A percentile compares a stretch with the other conserved stretches of the same genome.
Conservation (phyloP, 2,113 vertebrate species). For the Paracanthobrama guichenoti region DNA sequence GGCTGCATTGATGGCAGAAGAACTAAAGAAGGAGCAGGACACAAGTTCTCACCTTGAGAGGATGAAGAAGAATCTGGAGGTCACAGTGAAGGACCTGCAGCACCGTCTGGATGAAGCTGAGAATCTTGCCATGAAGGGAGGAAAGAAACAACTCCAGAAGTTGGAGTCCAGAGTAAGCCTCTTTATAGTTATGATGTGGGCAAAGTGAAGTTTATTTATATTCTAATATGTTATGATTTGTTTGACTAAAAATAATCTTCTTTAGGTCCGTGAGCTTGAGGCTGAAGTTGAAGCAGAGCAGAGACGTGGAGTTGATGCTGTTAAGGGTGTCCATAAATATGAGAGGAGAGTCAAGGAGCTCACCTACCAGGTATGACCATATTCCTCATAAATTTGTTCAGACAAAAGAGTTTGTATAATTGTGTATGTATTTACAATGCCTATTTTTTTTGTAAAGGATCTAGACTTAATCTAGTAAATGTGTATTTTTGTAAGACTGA, state of each 20-base stretch:
- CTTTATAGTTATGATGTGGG: not conserved
- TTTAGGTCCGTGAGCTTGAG: conserved; percentile 70
- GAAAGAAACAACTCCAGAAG: conserved; percentile 87
- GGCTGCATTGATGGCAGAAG: conserved; percentile 87
- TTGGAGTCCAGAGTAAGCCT: conserved; percentile 62
- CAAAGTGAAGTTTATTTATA: no score
- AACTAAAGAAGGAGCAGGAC: conserved; percentile 90
- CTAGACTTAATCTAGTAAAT: no score
- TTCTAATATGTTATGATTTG: no score
- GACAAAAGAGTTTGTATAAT: no score
- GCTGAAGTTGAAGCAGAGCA: conserved; percentile 82
- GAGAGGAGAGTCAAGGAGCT: conserved; percentile 57
- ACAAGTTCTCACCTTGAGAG: conserved; percentile 88
- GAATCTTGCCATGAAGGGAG: conserved; percentile 83
- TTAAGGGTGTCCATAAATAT: no score
- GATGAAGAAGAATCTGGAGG: conserved; percentile 96
- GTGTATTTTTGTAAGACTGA: conserved; percentile 40
- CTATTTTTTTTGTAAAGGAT: no score
- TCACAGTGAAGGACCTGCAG: conserved; percentile 78
- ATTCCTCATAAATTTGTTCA: no score
- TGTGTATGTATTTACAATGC: no score
- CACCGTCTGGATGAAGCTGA: conserved; percentile 91
- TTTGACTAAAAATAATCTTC: no score
- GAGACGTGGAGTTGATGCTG: no score
- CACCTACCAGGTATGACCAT: not conserved